phyloP scores from a whole-genome alignment of 2,888 invertebrate genomes.

The Teleogryllus oceanicus region DNA sequence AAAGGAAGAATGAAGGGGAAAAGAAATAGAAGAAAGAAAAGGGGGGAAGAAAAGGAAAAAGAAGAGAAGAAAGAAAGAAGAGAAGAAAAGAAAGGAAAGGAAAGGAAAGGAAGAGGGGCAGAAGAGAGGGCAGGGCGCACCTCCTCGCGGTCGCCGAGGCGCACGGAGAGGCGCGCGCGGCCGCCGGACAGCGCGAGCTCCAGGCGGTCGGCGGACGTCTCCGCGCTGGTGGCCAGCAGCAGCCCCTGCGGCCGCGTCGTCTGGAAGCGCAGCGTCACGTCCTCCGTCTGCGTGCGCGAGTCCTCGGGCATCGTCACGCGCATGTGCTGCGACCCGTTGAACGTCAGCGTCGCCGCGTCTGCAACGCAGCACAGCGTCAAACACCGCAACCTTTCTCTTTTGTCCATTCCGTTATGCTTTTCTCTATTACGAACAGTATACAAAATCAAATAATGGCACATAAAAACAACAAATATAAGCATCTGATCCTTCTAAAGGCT shows the following conservation, averaged over 20 bases:
- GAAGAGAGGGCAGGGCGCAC: conserved; percentile 49
- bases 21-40: too few species aligned
- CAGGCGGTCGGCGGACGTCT: conserved; percentile 74
- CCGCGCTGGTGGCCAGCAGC: conserved; percentile 74
- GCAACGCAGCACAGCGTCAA: conserved; percentile 38
- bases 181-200: conserved; percentile 84
- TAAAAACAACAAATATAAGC: too few species aligned
- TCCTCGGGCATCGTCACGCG: conserved; percentile 68
- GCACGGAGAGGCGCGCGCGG: conserved; percentile 73
- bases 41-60: too few species aligned
- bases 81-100: not conserved
- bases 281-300: conserved; percentile 81
- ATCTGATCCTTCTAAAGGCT: too few species aligned
- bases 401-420: too few species aligned
- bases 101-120: not conserved
- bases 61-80: not conserved
- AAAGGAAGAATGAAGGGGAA: too few species aligned
- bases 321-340: conserved; percentile 87
- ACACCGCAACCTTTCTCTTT: too few species aligned
- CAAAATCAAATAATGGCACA: too few species aligned
- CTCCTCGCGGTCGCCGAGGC: conserved; percentile 81
- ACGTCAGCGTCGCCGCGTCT: conserved; percentile 82
- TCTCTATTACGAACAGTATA: too few species aligned
- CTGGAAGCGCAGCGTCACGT: conserved; percentile 79
- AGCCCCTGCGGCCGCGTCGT: conserved; percentile 76